These are phyloP conservation scores for Characodon lateralis DNA, from an alignment of 2,797 vertebrate species.

Conservation along the genomic window DNA sequence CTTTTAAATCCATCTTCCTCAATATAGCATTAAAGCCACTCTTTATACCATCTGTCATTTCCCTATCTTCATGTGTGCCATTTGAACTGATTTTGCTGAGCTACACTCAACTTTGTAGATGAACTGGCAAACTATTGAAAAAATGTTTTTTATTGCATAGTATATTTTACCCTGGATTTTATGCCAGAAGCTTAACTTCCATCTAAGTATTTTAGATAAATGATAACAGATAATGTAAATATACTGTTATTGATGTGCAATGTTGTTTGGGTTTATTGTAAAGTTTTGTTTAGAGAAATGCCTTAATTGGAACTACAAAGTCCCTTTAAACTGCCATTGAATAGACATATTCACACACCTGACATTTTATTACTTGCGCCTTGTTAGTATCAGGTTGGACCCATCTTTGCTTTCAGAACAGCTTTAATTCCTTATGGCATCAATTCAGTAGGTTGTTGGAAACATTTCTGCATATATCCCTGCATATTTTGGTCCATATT, in stretches of 20 bases:
- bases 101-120: conserved; percentile 46
- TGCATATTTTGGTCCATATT: neutral
- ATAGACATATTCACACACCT: neutral
- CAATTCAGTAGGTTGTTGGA: neutral
- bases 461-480: neutral
- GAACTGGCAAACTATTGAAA: conserved; percentile 47
- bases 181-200: conserved; percentile 37
- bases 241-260: conserved; percentile 6
- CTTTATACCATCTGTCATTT: conserved; percentile 10
- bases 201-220: conserved; percentile 47
- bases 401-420: neutral
- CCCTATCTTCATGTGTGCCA: conserved; percentile 45
- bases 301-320: neutral
- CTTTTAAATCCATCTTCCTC: conserved; percentile 29
- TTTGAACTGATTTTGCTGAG: conserved; percentile 71
- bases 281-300: neutral
- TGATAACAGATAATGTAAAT: conserved; percentile 29
- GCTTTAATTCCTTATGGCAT: neutral
- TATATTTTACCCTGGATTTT: conserved; percentile 55
- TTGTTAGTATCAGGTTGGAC: no score
- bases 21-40: conserved; percentile 49
- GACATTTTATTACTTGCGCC: neutral
- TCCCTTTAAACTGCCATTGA: neutral
- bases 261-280: conserved; percentile 9
- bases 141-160: conserved; percentile 55